Conservation (phyloP, 2,797 vertebrate species). For the Anguilla marmorata region DNA sequence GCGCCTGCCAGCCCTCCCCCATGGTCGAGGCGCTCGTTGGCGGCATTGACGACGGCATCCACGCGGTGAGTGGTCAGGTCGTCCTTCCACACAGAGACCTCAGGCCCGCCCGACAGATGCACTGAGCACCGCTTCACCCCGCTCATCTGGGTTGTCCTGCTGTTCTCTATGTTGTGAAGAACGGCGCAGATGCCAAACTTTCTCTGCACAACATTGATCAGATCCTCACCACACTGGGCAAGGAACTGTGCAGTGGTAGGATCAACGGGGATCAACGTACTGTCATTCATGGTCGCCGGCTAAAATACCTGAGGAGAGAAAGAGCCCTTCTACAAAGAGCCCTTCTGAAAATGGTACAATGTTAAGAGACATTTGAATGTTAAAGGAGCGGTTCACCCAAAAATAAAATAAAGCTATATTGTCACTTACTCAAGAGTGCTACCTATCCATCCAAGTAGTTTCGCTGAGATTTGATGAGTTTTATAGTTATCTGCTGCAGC, state of each 20-base stretch:
- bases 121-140: slow-evolving; percentile 57
- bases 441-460: no score
- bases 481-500: no score
- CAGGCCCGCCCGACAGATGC: slow-evolving; percentile 48
- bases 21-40: slow-evolving; percentile 72
- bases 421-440: no score
- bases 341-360: not conserved
- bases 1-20: slow-evolving; percentile 75
- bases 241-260: slow-evolving; percentile 56
- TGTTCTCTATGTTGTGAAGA: slow-evolving; percentile 49
- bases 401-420: no score
- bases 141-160: not conserved
- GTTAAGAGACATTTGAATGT: not conserved
- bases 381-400: no score
- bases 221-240: slow-evolving; percentile 27
- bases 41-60: slow-evolving; percentile 86
- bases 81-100: slow-evolving; percentile 79
- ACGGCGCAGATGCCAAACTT: slow-evolving; percentile 73
- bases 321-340: not conserved
- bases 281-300: slow-evolving; percentile 38
- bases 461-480: no score
- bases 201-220: slow-evolving; percentile 59
- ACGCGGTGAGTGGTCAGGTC: slow-evolving; percentile 75
- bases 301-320: slow-evolving; percentile 14
- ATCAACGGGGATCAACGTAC: slow-evolving; percentile 49